Base-by-base conservation (phyloP, 2,113 vertebrate species). In the pig (Sus scrofa) region DNA sequence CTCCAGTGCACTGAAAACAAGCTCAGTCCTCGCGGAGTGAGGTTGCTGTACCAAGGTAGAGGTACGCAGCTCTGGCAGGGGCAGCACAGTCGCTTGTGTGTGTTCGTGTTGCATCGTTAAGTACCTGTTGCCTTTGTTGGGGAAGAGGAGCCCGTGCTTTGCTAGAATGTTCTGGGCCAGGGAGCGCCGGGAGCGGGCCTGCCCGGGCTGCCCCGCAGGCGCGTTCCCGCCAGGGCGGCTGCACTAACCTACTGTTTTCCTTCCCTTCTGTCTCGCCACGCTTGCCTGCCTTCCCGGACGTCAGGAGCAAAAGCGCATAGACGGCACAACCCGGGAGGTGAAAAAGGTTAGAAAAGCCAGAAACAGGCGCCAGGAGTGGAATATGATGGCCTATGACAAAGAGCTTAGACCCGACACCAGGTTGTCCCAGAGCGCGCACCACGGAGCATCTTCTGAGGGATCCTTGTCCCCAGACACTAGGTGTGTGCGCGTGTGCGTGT, bases 361-460 rank as follows among this genome's bases (percentile, higher is more conserved):
- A 91, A 99, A 99, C 99, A 99, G 99, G 98, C 99, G 99, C 52
- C 99, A 99, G 98, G 99, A 99, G 97, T 99, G 99, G 99, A 99
- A 99, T 98, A 99, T 99, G 99, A 99, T 99, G 99, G 99, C 99
- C 14, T 99, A 99, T 98, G 99, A 99, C 98, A 99, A 99, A 98
- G 99, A 99, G 98, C 99, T 99, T 98, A 99, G 99, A 98, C 99
- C 99, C 30, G 99, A 99, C 98, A 99, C 99, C 98, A 99, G 99
- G 97, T 99, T 99, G 97, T 99, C 99, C 97, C 99, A 99, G 97
- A 99, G 99, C 97, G 96, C 99, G 92, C 99, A 99, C 99, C 99
- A 99, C 94, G 99, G 99, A 97, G 99, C 99, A 2, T 99, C 99
- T 95, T 99, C 99, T 74, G 99, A 99, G 98, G 99, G 99, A 97